These are phyloP conservation scores for Taxidea taxus DNA, from an alignment of 2,113 vertebrate species.

Conservation along the genomic window DNA sequence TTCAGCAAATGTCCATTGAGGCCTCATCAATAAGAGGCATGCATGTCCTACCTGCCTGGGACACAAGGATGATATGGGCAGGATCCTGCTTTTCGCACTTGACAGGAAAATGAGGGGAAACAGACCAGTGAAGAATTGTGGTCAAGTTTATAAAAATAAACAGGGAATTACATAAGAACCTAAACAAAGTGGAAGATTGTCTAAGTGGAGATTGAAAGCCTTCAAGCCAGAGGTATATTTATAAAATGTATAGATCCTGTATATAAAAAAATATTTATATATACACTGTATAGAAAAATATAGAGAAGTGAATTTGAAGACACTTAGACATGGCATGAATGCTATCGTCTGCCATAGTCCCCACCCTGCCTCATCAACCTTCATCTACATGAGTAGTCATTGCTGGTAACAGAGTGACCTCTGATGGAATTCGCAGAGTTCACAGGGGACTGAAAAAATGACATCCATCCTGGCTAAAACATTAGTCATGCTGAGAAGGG, in stretches of 20 bases:
- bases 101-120: background rate
- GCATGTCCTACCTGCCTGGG: background rate
- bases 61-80: background rate
- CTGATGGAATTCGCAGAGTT: background rate
- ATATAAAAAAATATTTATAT: background rate
- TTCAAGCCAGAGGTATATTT: background rate
- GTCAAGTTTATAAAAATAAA: background rate
- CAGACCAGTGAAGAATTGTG: background rate
- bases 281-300: background rate
- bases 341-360: no score
- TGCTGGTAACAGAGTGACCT: background rate
- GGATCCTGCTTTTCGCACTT: background rate
- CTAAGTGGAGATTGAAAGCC: fast-evolving
- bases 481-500: fast-evolving
- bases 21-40: background rate
- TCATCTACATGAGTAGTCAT: background rate
- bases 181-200: background rate
- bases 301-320: background rate
- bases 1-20: background rate
- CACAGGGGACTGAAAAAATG: background rate
- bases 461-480: fast-evolving
- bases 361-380: fast-evolving
- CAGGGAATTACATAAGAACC: fast-evolving
- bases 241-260: background rate
- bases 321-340: background rate